Evolutionary conservation across 2,797 vertebrate species (phyloP).

Genomic region (Rhinella marina): DNA sequence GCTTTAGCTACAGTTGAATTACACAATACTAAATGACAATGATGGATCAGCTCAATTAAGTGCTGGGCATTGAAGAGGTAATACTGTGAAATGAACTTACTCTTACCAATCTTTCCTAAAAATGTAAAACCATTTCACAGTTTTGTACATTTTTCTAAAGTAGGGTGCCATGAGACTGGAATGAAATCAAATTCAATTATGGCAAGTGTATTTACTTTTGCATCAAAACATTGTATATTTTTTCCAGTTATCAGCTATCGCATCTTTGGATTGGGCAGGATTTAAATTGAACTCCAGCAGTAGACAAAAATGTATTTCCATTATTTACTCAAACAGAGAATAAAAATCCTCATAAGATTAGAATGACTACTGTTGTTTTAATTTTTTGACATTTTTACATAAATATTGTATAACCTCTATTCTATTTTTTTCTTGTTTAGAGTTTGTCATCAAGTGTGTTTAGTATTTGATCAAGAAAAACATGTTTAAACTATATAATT

Average conservation of each 20-base stretch:
- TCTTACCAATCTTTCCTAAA: slow-evolving; percentile 73
- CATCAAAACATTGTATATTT: slow-evolving; percentile 59
- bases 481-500: slow-evolving; percentile 17
- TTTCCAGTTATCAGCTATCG: slow-evolving; percentile 54
- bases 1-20: slow-evolving; percentile 67
- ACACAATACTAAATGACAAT: slow-evolving; percentile 71
- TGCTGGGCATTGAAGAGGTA: slow-evolving; percentile 70
- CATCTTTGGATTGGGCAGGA: slow-evolving; percentile 51
- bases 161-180: slow-evolving; percentile 21
- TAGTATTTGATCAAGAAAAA: slow-evolving; percentile 21
- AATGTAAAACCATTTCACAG: slow-evolving; percentile 57
- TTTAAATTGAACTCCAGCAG: slow-evolving; percentile 55
- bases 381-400: slow-evolving; percentile 53
- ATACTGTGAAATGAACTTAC: slow-evolving; percentile 69
- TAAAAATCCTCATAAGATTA: slow-evolving; percentile 53
- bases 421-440: slow-evolving; percentile 33
- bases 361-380: slow-evolving; percentile 21
- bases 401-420: slow-evolving; percentile 41
- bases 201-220: slow-evolving; percentile 53
- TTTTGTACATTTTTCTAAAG: slow-evolving; percentile 53
- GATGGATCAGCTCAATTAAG: slow-evolving; percentile 80
- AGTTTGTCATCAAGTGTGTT: slow-evolving; percentile 35
- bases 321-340: slow-evolving; percentile 56
- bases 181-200: slow-evolving; percentile 58
- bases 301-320: slow-evolving; percentile 56